These are phyloP conservation scores for Parnassius glacialis DNA, from an alignment of 2,888 invertebrate species.

Conservation along the genomic window DNA sequence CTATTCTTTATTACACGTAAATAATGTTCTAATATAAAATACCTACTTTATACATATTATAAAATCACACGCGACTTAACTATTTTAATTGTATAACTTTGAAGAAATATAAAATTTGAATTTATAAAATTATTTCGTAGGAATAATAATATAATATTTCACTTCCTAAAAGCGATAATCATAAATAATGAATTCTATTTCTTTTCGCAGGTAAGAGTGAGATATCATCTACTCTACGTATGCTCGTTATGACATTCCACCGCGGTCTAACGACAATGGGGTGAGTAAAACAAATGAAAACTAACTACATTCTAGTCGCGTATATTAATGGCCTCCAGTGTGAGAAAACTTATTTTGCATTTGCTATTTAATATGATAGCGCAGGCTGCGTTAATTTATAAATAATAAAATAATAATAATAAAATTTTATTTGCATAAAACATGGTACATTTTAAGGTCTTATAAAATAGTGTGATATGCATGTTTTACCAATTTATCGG, in stretches of 20 bases:
- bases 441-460: too few species aligned
- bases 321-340: conserved; percentile 11
- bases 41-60: too few species aligned
- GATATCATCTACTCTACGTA: conserved; percentile 20
- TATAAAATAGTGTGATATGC: too few species aligned
- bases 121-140: too few species aligned
- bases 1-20: too few species aligned
- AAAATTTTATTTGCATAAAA: too few species aligned
- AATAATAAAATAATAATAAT: conserved; percentile 19
- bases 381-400: conserved; percentile 16
- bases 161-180: neutral
- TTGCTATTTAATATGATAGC: conserved; percentile 16
- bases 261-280: conserved; percentile 12
- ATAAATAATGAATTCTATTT: conserved; percentile 19
- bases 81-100: too few species aligned
- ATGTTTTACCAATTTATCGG: too few species aligned
- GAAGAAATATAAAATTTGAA: too few species aligned
- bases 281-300: conserved; percentile 26
- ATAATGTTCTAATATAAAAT: too few species aligned
- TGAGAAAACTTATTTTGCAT: conserved; percentile 23
- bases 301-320: conserved; percentile 25
- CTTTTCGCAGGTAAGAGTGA: conserved; percentile 33
- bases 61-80: too few species aligned
- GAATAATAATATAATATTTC: neutral
- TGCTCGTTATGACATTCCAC: conserved; percentile 8